Evolutionary conservation across 2,113 vertebrate genomes (phyloP).

Genomic region (Hiodon tergisus): DNA sequence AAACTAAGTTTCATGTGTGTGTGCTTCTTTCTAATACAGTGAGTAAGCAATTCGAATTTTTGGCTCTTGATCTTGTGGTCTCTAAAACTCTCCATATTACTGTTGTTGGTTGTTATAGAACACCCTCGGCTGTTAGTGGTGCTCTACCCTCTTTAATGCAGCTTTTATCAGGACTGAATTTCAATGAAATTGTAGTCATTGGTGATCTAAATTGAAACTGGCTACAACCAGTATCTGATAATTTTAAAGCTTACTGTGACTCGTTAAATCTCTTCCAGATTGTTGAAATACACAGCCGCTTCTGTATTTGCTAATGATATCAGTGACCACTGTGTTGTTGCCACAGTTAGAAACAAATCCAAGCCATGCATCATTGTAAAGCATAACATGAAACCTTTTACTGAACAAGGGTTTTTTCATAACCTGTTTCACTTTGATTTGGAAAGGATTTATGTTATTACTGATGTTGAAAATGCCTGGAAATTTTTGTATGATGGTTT

Average conservation of each 20-base stretch:
- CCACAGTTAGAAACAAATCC: not conserved
- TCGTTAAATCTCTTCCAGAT: conserved; percentile 24
- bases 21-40: no score
- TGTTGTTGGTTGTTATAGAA: not conserved
- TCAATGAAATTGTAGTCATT: no score
- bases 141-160: no score
- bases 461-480: not conserved
- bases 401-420: not conserved
- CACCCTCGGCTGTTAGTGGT: no score
- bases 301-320: conserved; percentile 21
- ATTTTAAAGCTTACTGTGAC: conserved; percentile 20
- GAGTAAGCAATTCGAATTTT: not conserved
- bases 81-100: not conserved
- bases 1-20: not conserved
- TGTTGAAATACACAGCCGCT: conserved; percentile 16
- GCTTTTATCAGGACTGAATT: no score
- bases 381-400: not conserved
- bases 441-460: not conserved
- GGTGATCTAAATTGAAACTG: no score
- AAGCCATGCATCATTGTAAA: conserved; percentile 12
- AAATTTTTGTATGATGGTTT: not conserved
- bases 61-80: not conserved
- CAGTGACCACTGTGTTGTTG: not conserved
- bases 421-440: no score
- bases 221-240: not conserved